These are phyloP conservation scores for Himalopsyche anomala DNA, from an alignment of 2,888 invertebrate species.

Conservation along the genomic window DNA sequence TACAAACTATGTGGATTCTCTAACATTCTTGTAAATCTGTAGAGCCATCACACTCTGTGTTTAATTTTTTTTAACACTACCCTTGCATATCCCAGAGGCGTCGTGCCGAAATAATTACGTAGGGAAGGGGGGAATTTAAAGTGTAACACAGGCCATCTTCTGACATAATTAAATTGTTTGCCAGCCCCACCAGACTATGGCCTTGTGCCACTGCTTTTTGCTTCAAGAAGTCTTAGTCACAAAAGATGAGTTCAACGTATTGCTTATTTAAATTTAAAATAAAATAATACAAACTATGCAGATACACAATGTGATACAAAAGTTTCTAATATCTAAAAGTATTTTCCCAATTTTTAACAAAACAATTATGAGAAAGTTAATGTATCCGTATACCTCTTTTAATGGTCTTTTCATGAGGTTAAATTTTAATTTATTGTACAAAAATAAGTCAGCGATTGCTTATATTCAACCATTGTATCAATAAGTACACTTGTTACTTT, in stretches of 20 bases:
- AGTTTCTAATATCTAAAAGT: too few relatives aligned
- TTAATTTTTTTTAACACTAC: slow-evolving; percentile 31
- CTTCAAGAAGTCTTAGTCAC: neutral
- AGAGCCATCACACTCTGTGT: slow-evolving; percentile 10
- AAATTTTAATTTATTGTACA: too few relatives aligned
- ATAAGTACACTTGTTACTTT: too few relatives aligned
- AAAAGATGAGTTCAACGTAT: neutral
- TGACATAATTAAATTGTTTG: slow-evolving; percentile 53
- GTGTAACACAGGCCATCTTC: slow-evolving; percentile 47
- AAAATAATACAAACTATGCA: too few relatives aligned
- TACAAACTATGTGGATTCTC: slow-evolving; percentile 13
- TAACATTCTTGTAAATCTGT: slow-evolving; percentile 31
- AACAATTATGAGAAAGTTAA: too few relatives aligned
- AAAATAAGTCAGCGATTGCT: too few relatives aligned
- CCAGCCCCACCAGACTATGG: slow-evolving; percentile 43
- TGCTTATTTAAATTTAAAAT: too few relatives aligned
- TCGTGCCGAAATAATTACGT: slow-evolving; percentile 50
- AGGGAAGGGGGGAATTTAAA: slow-evolving; percentile 48
- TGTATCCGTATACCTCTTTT: too few relatives aligned
- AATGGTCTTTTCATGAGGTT: too few relatives aligned
- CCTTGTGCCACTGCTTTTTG: slow-evolving; percentile 31
- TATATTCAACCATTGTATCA: too few relatives aligned
- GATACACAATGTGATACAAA: too few relatives aligned
- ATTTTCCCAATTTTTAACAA: too few relatives aligned
- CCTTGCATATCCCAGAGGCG: slow-evolving; percentile 47